Percentiles rank a stretch among this genome's conserved stretches.
These are phyloP conservation scores for Metopia argyrocephala DNA, from an alignment of 2,888 invertebrate genomes.

Conservation along the genomic window DNA sequence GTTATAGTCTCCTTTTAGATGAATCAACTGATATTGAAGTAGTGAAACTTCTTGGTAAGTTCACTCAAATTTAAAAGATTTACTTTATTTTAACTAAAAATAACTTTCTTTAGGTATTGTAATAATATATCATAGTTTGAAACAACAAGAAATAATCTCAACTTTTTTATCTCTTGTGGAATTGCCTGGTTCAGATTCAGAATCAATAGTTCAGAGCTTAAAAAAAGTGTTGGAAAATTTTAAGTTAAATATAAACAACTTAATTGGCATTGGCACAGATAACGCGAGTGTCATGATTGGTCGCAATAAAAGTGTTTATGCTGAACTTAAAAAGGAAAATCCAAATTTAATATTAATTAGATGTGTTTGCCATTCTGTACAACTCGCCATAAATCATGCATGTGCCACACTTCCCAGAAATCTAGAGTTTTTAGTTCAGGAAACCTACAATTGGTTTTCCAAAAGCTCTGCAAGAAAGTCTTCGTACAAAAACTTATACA, in stretches of 20 bases:
- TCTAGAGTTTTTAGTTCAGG: not conserved
- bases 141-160: constrained; percentile 34
- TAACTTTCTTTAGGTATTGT: constrained; percentile 40
- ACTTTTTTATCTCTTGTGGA: constrained; percentile 43
- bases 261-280: constrained; percentile 4
- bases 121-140: constrained; percentile 47
- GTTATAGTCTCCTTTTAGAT: too few species aligned
- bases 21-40: too few species aligned
- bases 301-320: not conserved
- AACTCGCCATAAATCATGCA: constrained; percentile 2
- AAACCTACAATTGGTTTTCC: constrained; percentile 4
- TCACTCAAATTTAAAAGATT: too few species aligned
- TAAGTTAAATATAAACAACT: not conserved
- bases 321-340: not conserved
- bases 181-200: constrained; percentile 43
- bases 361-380: constrained; percentile 6
- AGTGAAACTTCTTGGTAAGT: too few species aligned
- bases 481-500: not conserved
- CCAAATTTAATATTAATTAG: not conserved
- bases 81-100: too few species aligned
- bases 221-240: not conserved
- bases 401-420: not conserved
- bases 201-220: constrained; percentile 11
- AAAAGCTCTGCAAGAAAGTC: not conserved
- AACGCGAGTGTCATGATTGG: constrained; percentile 11